A percentile compares a stretch with the other conserved stretches of the same genome.
Evolutionary conservation across 2,113 vertebrate species (phyloP).

Genomic region (Fregetta grallaria): DNA sequence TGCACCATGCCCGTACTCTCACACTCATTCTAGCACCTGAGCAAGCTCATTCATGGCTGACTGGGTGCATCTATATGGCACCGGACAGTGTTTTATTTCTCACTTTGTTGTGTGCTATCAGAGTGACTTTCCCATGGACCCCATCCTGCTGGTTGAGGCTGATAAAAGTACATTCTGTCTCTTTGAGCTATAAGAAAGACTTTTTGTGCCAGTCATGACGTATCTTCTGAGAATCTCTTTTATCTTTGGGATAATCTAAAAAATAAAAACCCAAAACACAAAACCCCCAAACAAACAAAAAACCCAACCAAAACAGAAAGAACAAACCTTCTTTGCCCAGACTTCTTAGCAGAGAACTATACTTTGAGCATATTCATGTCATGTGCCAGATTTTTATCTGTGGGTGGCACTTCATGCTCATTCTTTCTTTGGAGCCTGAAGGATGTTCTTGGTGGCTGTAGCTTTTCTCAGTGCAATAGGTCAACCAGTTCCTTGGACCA

Average conservation of each 20-base stretch:
- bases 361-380: neutral
- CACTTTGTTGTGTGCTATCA: neutral
- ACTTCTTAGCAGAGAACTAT: neutral
- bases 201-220: neutral
- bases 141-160: neutral
- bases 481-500: neutral
- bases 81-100: neutral
- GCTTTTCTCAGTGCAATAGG: neutral
- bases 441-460: neutral
- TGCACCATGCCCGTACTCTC: fast-evolving
- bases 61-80: neutral
- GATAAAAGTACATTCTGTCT: neutral
- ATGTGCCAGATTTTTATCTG: neutral
- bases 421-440: neutral
- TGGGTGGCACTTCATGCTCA: neutral
- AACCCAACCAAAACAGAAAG: neutral
- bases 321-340: neutral
- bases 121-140: neutral
- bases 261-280: neutral
- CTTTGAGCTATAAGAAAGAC: neutral
- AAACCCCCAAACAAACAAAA: neutral
- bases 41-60: neutral
- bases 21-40: neutral
- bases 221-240: neutral
- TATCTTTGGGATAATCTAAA: neutral